phyloP scores from a whole-genome alignment of 2,888 invertebrate species.

The Dynastes grantii region DNA sequence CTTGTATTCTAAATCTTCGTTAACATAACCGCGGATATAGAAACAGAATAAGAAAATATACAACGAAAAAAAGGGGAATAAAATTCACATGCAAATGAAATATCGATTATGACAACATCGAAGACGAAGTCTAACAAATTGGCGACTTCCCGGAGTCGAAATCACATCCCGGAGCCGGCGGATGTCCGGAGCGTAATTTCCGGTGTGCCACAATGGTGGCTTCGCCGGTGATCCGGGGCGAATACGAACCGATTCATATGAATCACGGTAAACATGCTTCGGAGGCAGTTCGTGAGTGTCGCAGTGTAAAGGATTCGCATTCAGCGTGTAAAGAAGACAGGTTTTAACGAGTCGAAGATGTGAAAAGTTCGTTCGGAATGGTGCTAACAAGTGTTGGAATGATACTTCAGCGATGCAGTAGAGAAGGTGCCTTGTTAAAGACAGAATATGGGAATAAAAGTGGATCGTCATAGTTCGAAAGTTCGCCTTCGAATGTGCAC shows the following conservation, averaged over 20 bases:
- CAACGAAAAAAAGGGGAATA: constrained; percentile 9
- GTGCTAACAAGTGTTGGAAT: constrained; percentile 19
- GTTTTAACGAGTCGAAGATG: constrained; percentile 5
- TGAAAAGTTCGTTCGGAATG: background rate
- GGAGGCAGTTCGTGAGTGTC: constrained; percentile 43
- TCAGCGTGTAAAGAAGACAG: background rate
- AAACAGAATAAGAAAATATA: constrained; percentile 18
- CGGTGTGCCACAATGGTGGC: constrained; percentile 65
- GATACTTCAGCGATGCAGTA: background rate
- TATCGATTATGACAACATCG: constrained; percentile 58
- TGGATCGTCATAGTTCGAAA: too few species aligned
- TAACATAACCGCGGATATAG: constrained; percentile 1
- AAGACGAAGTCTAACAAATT: constrained; percentile 62
- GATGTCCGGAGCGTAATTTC: constrained; percentile 68
- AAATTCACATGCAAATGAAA: constrained; percentile 53
- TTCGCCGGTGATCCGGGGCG: constrained; percentile 62
- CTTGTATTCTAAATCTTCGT: constrained; percentile 28
- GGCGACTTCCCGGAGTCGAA: constrained; percentile 66
- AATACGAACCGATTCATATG: constrained; percentile 60
- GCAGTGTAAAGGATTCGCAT: constrained; percentile 13
- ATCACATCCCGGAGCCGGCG: constrained; percentile 64
- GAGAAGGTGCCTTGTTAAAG: too few species aligned
- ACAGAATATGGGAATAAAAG: too few species aligned
- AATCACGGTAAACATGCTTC: constrained; percentile 63
- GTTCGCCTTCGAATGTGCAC: too few species aligned